These are phyloP conservation scores for Tapera naevia DNA, from an alignment of 2,797 vertebrate genomes.

Conservation along the genomic window DNA sequence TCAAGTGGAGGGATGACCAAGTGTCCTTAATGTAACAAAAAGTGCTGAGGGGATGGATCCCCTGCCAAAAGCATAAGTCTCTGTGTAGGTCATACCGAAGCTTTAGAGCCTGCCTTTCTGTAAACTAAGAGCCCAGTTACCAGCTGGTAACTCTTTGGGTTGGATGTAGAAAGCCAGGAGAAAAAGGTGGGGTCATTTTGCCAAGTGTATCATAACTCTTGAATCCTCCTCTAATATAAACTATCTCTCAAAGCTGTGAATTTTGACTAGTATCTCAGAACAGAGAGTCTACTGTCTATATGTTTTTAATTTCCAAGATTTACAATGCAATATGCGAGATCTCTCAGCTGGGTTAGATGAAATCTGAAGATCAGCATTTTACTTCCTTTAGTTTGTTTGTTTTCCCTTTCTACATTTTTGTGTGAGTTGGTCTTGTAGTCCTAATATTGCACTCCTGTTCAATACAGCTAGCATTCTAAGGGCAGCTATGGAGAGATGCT, in stretches of 20 bases:
- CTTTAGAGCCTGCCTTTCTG: neutral
- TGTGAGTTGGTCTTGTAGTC: neutral
- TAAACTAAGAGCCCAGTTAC: neutral
- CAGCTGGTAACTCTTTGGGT: neutral
- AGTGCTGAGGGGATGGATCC: neutral
- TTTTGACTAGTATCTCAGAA: neutral
- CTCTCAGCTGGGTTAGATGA: neutral
- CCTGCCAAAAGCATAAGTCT: neutral
- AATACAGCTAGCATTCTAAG: neutral
- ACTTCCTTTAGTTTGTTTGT: neutral
- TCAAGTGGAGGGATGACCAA: neutral
- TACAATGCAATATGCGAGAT: neutral
- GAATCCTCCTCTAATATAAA: neutral
- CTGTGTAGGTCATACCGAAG: neutral
- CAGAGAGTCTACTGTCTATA: neutral
- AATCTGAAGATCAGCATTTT: neutral
- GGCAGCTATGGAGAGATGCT: neutral
- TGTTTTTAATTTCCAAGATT: neutral
- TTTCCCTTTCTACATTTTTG: neutral
- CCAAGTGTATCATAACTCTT: neutral
- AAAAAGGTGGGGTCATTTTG: neutral
- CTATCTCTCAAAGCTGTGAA: neutral
- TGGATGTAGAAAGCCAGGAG: neutral
- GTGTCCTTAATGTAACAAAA: neutral
- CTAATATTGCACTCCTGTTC: neutral